A percentile compares a stretch with the other conserved stretches of the same genome.
phyloP scores from a whole-genome alignment of 2,113 vertebrate species.

The Phoenicopterus ruber region DNA sequence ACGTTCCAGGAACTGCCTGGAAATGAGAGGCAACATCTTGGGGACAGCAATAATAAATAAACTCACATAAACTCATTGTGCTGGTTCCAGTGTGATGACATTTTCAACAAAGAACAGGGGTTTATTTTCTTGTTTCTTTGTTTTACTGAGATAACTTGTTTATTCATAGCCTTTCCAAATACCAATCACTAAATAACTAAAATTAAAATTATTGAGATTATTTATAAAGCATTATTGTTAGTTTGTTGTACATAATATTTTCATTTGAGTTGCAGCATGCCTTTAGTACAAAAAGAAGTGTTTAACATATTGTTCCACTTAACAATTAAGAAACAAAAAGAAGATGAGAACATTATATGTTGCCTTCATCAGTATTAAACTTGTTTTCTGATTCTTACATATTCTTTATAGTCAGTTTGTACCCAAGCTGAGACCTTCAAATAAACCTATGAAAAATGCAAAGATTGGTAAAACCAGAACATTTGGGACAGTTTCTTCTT shows the following conservation, averaged over 20 bases:
- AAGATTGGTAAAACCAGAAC: background rate
- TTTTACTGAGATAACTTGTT: slow-evolving; percentile 38
- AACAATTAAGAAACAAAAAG: background rate
- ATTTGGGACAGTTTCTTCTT: background rate
- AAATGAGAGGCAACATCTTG: background rate
- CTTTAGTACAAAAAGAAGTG: background rate
- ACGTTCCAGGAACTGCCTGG: slow-evolving; percentile 10
- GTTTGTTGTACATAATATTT: background rate
- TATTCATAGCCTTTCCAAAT: slow-evolving; percentile 18
- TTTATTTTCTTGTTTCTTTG: slow-evolving; percentile 22
- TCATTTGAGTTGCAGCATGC: background rate
- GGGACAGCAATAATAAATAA: background rate
- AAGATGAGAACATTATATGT: background rate
- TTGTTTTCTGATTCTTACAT: background rate
- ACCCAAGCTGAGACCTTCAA: background rate
- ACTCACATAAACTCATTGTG: background rate
- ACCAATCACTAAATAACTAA: background rate
- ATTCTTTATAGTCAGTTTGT: background rate
- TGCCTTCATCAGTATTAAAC: background rate
- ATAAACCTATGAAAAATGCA: background rate
- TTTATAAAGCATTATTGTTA: background rate
- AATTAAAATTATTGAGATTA: background rate
- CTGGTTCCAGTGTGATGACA: background rate
- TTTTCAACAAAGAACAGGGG: background rate
- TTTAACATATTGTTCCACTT: background rate